Conservation (phyloP, 2,113 vertebrate genomes). For the Natator depressus region DNA sequence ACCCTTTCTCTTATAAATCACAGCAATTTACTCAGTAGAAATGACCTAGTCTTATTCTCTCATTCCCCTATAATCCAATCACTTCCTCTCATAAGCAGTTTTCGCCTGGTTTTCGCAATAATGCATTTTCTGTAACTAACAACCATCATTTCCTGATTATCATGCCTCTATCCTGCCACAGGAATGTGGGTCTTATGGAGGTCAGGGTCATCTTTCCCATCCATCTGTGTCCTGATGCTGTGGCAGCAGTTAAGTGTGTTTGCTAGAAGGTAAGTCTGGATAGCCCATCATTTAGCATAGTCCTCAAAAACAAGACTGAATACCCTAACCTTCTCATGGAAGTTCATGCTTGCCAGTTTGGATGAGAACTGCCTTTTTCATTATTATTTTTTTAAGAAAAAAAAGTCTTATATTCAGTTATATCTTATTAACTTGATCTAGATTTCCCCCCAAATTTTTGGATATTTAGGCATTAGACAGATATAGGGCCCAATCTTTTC, state of each 20-base stretch:
- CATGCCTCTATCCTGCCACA: slow-evolving; percentile 96
- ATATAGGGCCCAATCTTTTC: not conserved
- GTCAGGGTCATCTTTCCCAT: slow-evolving; percentile 86
- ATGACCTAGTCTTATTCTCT: slow-evolving; percentile 83
- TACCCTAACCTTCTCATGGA: not conserved
- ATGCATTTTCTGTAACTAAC: slow-evolving; percentile 99
- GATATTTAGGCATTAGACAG: not conserved
- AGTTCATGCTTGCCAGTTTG: not conserved
- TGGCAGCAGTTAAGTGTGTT: slow-evolving; percentile 77
- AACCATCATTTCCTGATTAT: slow-evolving; percentile 99
- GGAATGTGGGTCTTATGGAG: slow-evolving; percentile 92
- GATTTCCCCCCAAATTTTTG: not conserved
- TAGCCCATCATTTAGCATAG: slow-evolving; percentile 87
- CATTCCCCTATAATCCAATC: slow-evolving; percentile 91
- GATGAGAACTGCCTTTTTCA: not conserved
- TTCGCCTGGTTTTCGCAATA: slow-evolving; percentile 89
- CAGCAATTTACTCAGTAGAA: slow-evolving; percentile 92
- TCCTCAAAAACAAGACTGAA: slow-evolving; percentile 70
- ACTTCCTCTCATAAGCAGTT: slow-evolving; percentile 93
- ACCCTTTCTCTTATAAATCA: slow-evolving; percentile 95
- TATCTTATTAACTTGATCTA: not conserved
- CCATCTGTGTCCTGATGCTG: slow-evolving; percentile 83
- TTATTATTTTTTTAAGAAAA: not conserved
- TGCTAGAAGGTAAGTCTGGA: slow-evolving; percentile 86
- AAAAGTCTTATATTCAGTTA: not conserved